Conservation (phyloP, 35 echinoderm and acorn worm genomes). For the Strongylocentrotus purpuratus region DNA sequence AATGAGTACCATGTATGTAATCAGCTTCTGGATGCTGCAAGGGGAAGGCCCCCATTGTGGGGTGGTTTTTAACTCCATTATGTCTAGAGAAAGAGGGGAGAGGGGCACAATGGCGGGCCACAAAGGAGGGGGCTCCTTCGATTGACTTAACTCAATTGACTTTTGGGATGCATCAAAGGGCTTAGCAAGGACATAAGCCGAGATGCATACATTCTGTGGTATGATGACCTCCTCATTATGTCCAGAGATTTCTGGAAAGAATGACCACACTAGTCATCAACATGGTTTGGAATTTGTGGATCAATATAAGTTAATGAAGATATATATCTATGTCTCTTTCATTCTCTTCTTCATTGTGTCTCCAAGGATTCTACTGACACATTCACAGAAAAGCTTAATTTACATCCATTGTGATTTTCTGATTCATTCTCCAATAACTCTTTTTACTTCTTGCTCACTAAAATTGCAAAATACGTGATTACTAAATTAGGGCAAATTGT, state of each 20-base stretch:
- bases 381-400: neutral
- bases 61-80: slow-evolving; percentile 4
- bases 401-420: neutral
- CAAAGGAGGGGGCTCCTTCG: neutral
- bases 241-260: neutral
- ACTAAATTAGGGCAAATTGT: too few species aligned
- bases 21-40: neutral
- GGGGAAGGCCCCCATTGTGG: neutral
- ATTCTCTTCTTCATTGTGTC: neutral
- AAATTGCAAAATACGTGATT: neutral
- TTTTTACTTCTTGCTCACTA: neutral
- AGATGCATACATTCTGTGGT: neutral
- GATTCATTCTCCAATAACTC: neutral
- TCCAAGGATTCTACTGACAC: neutral
- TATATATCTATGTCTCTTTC: neutral
- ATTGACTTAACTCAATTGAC: neutral
- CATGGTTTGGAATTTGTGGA: neutral
- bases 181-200: neutral
- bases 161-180: neutral
- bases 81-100: neutral
- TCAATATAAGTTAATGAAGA: neutral
- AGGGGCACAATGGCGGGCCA: neutral
- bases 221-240: neutral
- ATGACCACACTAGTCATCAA: neutral
- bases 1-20: slow-evolving; percentile 12